A percentile compares a stretch with the other conserved stretches of the same genome.
Evolutionary conservation across 2,888 invertebrate species (phyloP).

Genomic region (Sphaeridia pumilis): DNA sequence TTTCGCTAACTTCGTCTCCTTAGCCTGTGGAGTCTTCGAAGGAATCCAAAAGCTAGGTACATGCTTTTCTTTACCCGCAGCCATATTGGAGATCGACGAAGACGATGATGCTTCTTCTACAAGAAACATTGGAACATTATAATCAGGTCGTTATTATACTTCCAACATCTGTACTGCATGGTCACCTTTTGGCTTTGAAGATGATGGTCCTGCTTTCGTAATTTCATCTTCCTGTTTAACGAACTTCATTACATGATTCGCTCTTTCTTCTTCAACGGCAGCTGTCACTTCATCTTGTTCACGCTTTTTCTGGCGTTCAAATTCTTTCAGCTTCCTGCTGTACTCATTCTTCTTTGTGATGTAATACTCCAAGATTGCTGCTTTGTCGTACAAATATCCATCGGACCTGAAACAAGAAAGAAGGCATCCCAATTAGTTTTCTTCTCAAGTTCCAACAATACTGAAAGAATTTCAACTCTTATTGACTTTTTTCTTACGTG

Average conservation of each 20-base stretch:
- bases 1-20: slow-evolving; percentile 56
- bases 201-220: slow-evolving; percentile 8
- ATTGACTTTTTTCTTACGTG: slow-evolving; percentile 48
- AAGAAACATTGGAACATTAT: background rate
- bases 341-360: slow-evolving; percentile 88
- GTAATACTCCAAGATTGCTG: slow-evolving; percentile 89
- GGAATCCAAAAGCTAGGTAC: slow-evolving; percentile 97
- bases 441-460: background rate
- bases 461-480: background rate
- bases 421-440: background rate
- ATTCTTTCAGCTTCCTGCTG: slow-evolving; percentile 77
- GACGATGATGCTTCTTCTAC: slow-evolving; percentile 13
- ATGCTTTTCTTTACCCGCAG: slow-evolving; percentile 61
- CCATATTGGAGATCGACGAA: slow-evolving; percentile 64
- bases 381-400: slow-evolving; percentile 92
- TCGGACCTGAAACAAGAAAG: slow-evolving; percentile 49
- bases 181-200: background rate
- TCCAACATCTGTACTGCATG: background rate
- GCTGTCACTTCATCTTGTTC: slow-evolving; percentile 60
- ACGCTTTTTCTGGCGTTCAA: slow-evolving; percentile 70
- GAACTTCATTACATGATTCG: slow-evolving; percentile 63
- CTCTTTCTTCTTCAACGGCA: slow-evolving; percentile 58
- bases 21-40: slow-evolving; percentile 77
- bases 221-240: slow-evolving; percentile 59
- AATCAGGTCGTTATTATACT: background rate